Conservation (phyloP, 2,113 vertebrate genomes). For the Thamnophis sirtalis region DNA sequence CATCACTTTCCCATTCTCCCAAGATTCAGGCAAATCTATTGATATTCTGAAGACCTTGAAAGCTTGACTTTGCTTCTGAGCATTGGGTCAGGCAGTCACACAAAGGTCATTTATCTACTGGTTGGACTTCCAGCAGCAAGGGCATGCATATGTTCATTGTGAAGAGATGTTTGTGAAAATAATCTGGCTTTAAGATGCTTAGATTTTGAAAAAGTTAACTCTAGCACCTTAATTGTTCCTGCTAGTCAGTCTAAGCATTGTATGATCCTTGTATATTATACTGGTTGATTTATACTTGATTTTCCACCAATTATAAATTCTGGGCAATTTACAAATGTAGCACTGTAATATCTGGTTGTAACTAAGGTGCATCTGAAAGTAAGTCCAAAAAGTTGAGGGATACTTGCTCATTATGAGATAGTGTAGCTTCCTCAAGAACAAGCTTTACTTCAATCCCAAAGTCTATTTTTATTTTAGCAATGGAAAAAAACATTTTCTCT, state of each 20-base stretch:
- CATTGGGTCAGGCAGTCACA: not conserved
- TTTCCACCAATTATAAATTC: too few species aligned
- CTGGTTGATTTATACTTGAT: not conserved
- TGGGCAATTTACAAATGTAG: too few species aligned
- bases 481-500: not conserved
- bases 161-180: not conserved
- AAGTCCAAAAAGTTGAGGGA: too few species aligned
- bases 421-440: not conserved
- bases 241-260: not conserved
- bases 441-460: not conserved
- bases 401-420: not conserved
- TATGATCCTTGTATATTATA: not conserved
- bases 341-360: too few species aligned
- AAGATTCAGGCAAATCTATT: not conserved
- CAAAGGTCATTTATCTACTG: not conserved
- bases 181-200: not conserved
- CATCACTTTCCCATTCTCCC: not conserved
- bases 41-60: not conserved
- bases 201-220: not conserved
- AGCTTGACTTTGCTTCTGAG: not conserved
- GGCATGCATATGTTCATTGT: not conserved
- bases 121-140: not conserved
- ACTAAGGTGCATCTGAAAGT: too few species aligned
- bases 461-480: not conserved
- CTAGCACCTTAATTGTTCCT: not conserved